These are phyloP conservation scores for Darevskia nairensis DNA, from an alignment of 2,797 vertebrate species.

Conservation along the genomic window DNA sequence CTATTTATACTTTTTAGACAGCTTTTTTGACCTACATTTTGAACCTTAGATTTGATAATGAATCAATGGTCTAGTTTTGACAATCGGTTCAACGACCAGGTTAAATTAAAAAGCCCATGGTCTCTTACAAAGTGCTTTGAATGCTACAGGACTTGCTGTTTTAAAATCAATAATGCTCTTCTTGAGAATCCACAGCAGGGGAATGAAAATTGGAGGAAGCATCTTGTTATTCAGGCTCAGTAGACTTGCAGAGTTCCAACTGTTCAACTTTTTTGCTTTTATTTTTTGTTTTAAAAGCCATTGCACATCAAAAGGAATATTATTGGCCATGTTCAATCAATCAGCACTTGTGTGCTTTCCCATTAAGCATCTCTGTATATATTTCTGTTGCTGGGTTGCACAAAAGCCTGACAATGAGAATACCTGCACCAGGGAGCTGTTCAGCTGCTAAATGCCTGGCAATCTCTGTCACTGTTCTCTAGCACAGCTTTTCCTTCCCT, in stretches of 20 bases:
- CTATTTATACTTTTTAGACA: not conserved
- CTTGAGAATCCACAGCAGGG: conserved; percentile 15
- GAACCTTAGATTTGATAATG: conserved; percentile 21
- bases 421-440: no score
- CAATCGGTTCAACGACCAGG: conserved; percentile 1
- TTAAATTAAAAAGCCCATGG: conserved; percentile 21
- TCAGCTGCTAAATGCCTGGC: no score
- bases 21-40: conserved; percentile 28
- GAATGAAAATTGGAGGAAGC: conserved; percentile 22
- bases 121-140: conserved; percentile 28
- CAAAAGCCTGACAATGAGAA: not conserved
- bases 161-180: conserved; percentile 25
- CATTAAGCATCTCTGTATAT: not conserved
- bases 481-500: no score
- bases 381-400: not conserved
- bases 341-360: not conserved
- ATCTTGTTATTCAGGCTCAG: conserved; percentile 21
- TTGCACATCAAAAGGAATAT: not conserved
- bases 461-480: no score
- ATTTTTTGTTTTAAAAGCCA: not conserved
- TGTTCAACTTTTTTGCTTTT: not conserved
- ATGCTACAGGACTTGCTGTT: conserved; percentile 6
- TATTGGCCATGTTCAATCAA: not conserved
- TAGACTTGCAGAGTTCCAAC: not conserved
- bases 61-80: conserved; percentile 29